phyloP scores from a whole-genome alignment of 2,113 vertebrate species.

The Scalopus aquaticus region DNA sequence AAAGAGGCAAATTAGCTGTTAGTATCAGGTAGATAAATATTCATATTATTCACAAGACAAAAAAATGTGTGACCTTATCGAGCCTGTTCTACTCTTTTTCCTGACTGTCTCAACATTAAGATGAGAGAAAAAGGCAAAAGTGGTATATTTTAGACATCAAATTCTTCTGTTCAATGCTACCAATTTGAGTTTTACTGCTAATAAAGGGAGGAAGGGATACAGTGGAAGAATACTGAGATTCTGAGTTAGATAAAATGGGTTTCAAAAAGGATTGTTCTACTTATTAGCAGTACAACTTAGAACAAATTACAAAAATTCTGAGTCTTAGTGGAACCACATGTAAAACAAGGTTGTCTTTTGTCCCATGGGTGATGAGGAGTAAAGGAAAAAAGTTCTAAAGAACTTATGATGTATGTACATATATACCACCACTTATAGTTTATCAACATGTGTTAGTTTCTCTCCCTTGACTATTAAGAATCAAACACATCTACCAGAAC shows the following conservation, averaged over 20 bases:
- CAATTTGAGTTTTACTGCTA: conserved; percentile 5
- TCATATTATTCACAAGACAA: not conserved
- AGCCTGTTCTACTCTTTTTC: not conserved
- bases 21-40: not conserved
- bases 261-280: not conserved
- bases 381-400: not conserved
- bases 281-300: not conserved
- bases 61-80: not conserved
- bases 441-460: conserved; percentile 30
- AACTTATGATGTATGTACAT: not conserved
- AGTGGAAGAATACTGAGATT: not conserved
- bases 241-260: not conserved
- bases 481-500: conserved; percentile 8
- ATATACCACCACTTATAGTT: not conserved
- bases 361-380: not conserved
- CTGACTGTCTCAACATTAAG: not conserved
- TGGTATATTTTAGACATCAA: not conserved
- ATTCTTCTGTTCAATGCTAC: not conserved
- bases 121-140: not conserved
- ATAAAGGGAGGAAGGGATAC: not conserved
- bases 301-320: not conserved
- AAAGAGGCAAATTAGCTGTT: not conserved
- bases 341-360: not conserved
- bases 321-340: not conserved
- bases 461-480: not conserved